Base-by-base conservation (phyloP, 2,797 vertebrate genomes). In the Anguilla anguilla region DNA sequence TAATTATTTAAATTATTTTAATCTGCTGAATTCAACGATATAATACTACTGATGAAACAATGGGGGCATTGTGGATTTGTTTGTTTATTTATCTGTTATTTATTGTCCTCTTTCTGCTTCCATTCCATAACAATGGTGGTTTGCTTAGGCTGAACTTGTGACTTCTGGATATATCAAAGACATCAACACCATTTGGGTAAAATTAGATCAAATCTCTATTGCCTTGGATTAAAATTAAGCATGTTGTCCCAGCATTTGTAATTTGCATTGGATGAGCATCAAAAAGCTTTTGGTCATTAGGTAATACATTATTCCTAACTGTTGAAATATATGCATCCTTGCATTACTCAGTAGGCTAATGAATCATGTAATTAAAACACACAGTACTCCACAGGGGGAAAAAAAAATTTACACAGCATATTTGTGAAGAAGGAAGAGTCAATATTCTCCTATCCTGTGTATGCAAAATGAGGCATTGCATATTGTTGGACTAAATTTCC, bases 321-420 rank as follows among this genome's bases (percentile, higher is more conserved):
- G 95, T 91, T 95, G 91, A 88, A 93, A 96, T 97, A 96, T 94
- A 94, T 96, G 96, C 96, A 96, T 93, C 96, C 96, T 96, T 96
- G 96, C 94, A 96, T 96, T 96, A 96, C 96, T 96, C 93, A 95
- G 96, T 93, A 94, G 91, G 93, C 94, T 96, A 96, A 96, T 96
- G 96, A 96, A 96, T 94, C 95, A 94, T 95, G 93, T 96, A 96
- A 96, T 96, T 96, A 95, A 95, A 96, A 95, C 95, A 94, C 94
- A 94, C 90, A 92, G 96, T 92, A 93, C 95, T 95, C 95, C 94
- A 91, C 90, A 87, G 94, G 94, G 95, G 95, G 95, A 95, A 96
- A 95, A 94, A 94, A 93, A 95, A 95, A 94, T 95, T 94, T 92
- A 93, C 61, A 72, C 43, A 86, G 72, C 72, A 35, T 77, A 77